Conservation (phyloP, 2,888 invertebrate genomes). For the Sphaerophoria rueppellii region DNA sequence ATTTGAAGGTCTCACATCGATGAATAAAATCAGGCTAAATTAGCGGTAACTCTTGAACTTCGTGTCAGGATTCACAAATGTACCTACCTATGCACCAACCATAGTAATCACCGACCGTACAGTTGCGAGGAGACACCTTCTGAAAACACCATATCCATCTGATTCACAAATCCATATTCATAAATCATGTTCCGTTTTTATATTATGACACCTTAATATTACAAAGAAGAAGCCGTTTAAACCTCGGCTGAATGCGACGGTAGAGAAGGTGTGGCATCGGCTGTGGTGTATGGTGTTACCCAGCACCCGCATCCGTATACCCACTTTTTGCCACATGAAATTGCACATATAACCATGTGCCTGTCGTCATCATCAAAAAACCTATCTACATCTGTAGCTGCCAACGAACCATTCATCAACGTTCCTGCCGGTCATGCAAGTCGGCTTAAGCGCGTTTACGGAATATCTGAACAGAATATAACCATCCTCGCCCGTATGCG, state of each 20-base stretch:
- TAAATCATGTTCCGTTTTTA: slow-evolving; percentile 58
- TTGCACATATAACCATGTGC: slow-evolving; percentile 8
- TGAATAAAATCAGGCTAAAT: slow-evolving; percentile 25
- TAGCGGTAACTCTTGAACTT: slow-evolving; percentile 10
- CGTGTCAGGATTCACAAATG: slow-evolving; percentile 31
- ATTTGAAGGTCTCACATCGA: slow-evolving; percentile 7
- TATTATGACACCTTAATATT: slow-evolving; percentile 60
- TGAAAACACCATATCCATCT: background rate
- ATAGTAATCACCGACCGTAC: background rate
- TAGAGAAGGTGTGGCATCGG: background rate
- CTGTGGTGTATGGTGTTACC: background rate
- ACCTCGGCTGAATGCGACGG: slow-evolving; percentile 7
- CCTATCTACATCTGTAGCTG: slow-evolving; percentile 23
- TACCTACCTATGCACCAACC: background rate
- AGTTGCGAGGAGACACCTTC: background rate
- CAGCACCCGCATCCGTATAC: background rate
- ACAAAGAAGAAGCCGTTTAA: slow-evolving; percentile 39
- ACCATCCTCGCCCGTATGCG: slow-evolving; percentile 3
- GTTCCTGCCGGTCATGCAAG: slow-evolving; percentile 55
- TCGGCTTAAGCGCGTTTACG: slow-evolving; percentile 44
- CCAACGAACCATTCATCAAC: slow-evolving; percentile 46
- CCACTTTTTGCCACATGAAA: background rate
- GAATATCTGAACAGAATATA: slow-evolving; percentile 61
- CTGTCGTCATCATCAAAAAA: slow-evolving; percentile 37
- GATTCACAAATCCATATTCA: slow-evolving; percentile 28